Evolutionary conservation across 2,113 vertebrate genomes (phyloP), one percentile per base, ranked within the genome.

Genomic region (Brachyhypopomus occidentalis): DNA sequence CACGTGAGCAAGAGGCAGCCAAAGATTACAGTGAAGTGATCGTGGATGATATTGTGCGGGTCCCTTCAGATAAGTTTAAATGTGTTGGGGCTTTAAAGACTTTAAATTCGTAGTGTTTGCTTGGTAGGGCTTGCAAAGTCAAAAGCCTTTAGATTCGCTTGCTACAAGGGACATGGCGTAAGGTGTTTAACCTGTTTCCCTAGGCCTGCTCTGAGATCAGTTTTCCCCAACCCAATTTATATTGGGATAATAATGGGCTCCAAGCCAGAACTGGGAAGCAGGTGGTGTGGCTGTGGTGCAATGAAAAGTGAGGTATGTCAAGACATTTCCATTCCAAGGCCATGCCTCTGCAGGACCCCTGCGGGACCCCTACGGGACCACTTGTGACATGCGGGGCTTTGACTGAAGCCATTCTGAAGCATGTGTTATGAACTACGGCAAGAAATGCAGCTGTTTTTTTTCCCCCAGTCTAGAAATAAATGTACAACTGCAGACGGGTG

Each of bases 401-500:
- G 16, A 83, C 79, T 70, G 62, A 48, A 27, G 48, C 60, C 62
- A 56, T 62, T 67, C 55, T 9, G 34, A 72, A 34, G 27, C 64
- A 62, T 55, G 79, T 36, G 23, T 23, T 75, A 75, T 14, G 63
- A 73, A 60, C 67, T 36, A 67, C 20, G 48, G n/a, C 12, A 75
- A n/a, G 63, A 77, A 60, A 73, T 36, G 60, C 20, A 59, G n/a
- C 12, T 69, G 36, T 79, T 41, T 82, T 79, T 45, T 56, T 78
- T 30, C 3, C 30, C 30, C 30, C 48, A 74, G 19, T 74, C 20
- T 48, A 73, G 14, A 80, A 78, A 41, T 34, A 75, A 83, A 41
- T 79, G 73, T 83, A 78, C 80, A 80, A 27, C 55, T 63, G 62
- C 71, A 76, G 69, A 83, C 55, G 77, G 62, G 20, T 30, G 63